Base-by-base conservation (phyloP, 2,888 invertebrate species). In the Papilio demoleus region DNA sequence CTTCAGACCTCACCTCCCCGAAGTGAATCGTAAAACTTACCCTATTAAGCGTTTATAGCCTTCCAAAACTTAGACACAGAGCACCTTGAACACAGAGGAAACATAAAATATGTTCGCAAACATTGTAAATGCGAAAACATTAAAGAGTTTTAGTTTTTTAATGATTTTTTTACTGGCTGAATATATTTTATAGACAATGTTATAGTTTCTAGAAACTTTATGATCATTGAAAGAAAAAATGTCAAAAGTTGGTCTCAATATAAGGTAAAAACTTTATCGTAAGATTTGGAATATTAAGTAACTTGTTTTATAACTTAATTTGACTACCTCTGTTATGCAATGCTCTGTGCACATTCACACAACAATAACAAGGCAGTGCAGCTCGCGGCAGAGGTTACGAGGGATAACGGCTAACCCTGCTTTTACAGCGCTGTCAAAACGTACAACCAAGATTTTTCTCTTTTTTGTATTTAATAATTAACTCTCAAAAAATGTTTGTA, bases 1-100 rank as follows among this genome's bases (percentile, higher is more conserved):
- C 59, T 72, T 67, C 69, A 61, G 60, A 27, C 61, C 69, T 65
- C 68, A 60, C 68, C 70, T 68, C 74, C 73, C 72, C 73, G 75
- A 72, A 75, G 73, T 64, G 47, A 68, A 73, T 86, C 86, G 85
- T 87, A 86, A 88, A 88, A 87, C 81, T 87, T 86, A 85, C 85
- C 88, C 90, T 83, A 89, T 91, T 88, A 90, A 90, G 87, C 81
- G 83, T 90, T 90, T 90, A 90, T 87, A 83, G 79, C 80, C 82
- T 78, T 80, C 79, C 74, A 80, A 79, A 79, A 79, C 74, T 77
- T 75, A 58, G 67, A 31, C 71, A 70, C 67, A 73, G 72, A 70
- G 61, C 60, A 74, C 67, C 47, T 68, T 58, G 67, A n/a, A 53
- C 56, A 17, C 63, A 72, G 74, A 75, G 71, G 31, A 34, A 70